Percentiles rank a stretch among this genome's conserved stretches.
These are phyloP conservation scores for Caenorhabditis auriculariae DNA, from an alignment of 2,888 invertebrate genomes.

Conservation along the genomic window DNA sequence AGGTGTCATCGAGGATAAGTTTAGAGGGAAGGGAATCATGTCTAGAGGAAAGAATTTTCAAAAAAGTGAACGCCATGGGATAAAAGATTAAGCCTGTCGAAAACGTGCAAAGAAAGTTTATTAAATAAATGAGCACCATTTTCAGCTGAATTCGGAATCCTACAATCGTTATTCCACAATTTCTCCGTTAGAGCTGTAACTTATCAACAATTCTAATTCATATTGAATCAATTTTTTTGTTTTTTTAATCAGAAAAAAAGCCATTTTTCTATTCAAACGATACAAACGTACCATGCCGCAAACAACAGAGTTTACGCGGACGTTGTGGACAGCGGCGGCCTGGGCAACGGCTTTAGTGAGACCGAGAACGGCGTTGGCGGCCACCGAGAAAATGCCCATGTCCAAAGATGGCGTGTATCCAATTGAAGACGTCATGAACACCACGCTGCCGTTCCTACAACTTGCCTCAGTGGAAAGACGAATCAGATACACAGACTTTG, in stretches of 20 bases:
- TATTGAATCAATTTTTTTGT: background rate
- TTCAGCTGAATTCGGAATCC: no score
- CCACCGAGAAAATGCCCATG: constrained; percentile 51
- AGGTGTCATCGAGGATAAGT: no score
- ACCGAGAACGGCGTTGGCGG: constrained; percentile 42
- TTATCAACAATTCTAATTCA: no score
- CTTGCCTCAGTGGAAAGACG: background rate
- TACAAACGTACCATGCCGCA: constrained; percentile 42
- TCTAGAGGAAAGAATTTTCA: no score
- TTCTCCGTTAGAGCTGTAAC: no score
- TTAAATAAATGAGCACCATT: no score
- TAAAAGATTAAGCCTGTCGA: no score
- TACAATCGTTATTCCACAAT: no score
- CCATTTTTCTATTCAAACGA: background rate
- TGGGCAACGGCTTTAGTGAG: constrained; percentile 35
- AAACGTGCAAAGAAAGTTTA: no score
- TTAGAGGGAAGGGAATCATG: no score
- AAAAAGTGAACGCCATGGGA: no score
- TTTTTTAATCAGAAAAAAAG: background rate
- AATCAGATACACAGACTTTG: constrained; percentile 26
- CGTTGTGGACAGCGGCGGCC: constrained; percentile 23
- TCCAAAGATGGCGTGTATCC: constrained; percentile 51
- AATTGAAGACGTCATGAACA: constrained; percentile 32
- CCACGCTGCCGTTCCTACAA: constrained; percentile 37
- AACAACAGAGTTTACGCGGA: constrained; percentile 49